Evolutionary conservation across 1,140 invertebrate genomes (phyloP).

Genomic region (Eriocheir sinensis): DNA sequence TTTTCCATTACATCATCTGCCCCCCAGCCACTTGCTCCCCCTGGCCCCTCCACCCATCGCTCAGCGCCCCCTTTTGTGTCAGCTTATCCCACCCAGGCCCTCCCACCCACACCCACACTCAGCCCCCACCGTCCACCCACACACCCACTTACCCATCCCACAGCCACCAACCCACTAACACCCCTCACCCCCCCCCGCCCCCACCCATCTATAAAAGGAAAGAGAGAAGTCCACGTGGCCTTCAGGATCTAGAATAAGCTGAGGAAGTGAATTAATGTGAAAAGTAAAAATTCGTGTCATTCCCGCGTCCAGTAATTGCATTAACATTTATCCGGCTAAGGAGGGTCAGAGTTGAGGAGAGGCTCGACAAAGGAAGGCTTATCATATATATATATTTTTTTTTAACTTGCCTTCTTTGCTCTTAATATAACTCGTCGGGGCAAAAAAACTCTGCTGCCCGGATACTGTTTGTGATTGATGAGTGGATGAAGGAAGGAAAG

Average conservation of each 20-base stretch:
- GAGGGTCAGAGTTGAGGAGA: too few relatives aligned
- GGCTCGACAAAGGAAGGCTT: too few relatives aligned
- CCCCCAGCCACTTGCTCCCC: not conserved
- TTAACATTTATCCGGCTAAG: too few relatives aligned
- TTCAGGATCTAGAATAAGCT: not conserved
- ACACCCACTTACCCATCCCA: not conserved
- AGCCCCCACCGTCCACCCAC: not conserved
- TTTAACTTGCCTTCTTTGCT: too few relatives aligned
- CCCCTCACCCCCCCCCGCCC: not conserved
- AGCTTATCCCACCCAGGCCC: not conserved
- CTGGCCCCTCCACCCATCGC: not conserved
- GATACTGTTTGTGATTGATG: too few relatives aligned
- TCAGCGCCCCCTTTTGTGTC: not conserved
- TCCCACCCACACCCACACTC: conserved; percentile 34
- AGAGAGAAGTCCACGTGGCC: not conserved
- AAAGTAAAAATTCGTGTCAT: too few relatives aligned
- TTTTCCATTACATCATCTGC: not conserved
- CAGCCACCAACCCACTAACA: not conserved
- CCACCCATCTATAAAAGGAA: not conserved
- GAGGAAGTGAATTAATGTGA: too few relatives aligned
- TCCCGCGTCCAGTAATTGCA: too few relatives aligned
- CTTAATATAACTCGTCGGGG: too few relatives aligned
- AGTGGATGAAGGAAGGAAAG: not conserved
- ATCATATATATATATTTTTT: too few relatives aligned
- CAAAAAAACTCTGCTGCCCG: too few relatives aligned